A percentile compares a stretch with the other conserved stretches of the same genome.
Conservation (phyloP, 1,140 invertebrate genomes). For the Drosophila tristis region DNA sequence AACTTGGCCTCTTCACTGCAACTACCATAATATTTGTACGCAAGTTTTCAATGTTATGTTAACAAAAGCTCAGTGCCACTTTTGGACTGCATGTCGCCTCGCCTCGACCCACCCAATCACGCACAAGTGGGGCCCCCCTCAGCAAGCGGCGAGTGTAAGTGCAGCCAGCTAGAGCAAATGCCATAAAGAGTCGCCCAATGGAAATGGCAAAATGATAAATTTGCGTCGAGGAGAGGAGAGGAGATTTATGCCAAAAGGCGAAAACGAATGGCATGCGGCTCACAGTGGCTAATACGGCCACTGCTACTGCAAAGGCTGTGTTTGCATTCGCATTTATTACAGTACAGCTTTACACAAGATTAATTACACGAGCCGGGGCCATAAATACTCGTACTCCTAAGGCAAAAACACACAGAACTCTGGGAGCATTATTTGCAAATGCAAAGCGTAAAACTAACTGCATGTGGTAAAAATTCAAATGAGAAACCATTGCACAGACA, state of each 20-base stretch:
- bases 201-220: conserved; percentile 66
- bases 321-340: conserved; percentile 61
- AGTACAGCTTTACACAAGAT: conserved; percentile 70
- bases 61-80: conserved; percentile 44
- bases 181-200: conserved; percentile 64
- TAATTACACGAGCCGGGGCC: conserved; percentile 66
- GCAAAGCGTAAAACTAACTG: conserved; percentile 53
- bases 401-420: conserved; percentile 45
- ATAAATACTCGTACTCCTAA: conserved; percentile 53
- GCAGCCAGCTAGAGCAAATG: conserved; percentile 31
- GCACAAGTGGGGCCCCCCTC: conserved; percentile 13
- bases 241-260: conserved; percentile 56
- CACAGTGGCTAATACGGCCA: conserved; percentile 48
- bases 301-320: conserved; percentile 25
- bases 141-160: conserved; percentile 10
- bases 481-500: conserved; percentile 70
- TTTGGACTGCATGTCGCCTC: conserved; percentile 42
- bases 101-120: conserved; percentile 35
- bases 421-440: conserved; percentile 66
- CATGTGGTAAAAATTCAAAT: conserved; percentile 75
- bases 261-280: conserved; percentile 63
- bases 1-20: conserved; percentile 15
- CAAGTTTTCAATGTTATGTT: conserved; percentile 25
- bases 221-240: conserved; percentile 9
- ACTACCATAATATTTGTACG: conserved; percentile 34